These are phyloP conservation scores for Chelonia mydas DNA, from an alignment of 2,797 vertebrate species.

Conservation along the genomic window DNA sequence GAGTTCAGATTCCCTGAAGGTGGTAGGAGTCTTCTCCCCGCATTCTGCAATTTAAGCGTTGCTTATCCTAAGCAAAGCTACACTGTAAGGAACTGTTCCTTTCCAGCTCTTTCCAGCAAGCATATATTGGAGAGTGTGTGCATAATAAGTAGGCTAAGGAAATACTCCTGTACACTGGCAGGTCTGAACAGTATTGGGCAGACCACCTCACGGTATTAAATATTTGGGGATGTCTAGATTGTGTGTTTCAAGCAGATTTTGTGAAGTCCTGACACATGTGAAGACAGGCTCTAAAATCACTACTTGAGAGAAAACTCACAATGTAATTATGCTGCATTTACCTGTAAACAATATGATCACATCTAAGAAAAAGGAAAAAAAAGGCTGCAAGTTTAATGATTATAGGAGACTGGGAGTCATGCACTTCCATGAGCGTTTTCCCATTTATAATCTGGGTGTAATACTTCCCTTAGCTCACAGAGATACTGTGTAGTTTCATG, in stretches of 20 bases:
- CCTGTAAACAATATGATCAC: neutral
- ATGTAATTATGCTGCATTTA: fast-evolving
- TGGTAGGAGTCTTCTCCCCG: neutral
- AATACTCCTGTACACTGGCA: neutral
- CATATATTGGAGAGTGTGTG: too few relatives aligned
- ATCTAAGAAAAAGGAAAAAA: neutral
- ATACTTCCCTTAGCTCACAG: neutral
- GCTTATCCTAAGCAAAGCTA: neutral
- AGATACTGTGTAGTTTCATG: neutral
- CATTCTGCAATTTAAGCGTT: neutral
- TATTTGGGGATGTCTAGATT: neutral
- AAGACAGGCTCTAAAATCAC: neutral
- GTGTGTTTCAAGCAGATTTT: slow-evolving; percentile 8
- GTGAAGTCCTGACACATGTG: neutral
- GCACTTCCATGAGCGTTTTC: neutral
- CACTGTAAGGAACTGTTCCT: neutral
- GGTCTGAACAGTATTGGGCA: slow-evolving; percentile 8
- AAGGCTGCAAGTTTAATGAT: neutral
- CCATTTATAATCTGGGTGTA: neutral
- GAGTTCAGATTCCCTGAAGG: neutral
- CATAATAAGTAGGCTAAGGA: neutral
- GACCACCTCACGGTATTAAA: neutral
- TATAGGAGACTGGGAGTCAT: neutral
- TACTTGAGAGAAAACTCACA: neutral
- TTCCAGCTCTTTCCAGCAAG: neutral